Conservation (phyloP, 2,888 invertebrate species). For the Ethmia dodecea region DNA sequence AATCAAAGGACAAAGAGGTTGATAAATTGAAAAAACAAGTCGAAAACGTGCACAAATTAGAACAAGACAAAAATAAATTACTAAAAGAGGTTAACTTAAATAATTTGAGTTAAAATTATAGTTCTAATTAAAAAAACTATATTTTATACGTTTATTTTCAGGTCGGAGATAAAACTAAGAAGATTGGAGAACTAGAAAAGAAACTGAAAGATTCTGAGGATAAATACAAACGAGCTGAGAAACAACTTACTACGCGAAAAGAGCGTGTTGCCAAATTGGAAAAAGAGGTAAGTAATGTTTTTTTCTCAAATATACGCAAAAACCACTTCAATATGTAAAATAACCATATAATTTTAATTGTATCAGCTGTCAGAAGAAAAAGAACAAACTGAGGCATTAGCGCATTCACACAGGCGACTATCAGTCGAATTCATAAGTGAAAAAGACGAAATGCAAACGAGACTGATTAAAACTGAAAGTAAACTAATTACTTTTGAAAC, state of each 20-base stretch:
- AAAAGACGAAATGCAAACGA: slow-evolving; percentile 65
- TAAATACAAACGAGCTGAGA: slow-evolving; percentile 79
- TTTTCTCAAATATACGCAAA: slow-evolving; percentile 25
- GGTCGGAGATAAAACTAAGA: slow-evolving; percentile 80
- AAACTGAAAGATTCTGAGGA: slow-evolving; percentile 82
- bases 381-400: slow-evolving; percentile 54
- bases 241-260: slow-evolving; percentile 70
- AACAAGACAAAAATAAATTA: slow-evolving; percentile 77
- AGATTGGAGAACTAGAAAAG: slow-evolving; percentile 80
- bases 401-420: slow-evolving; percentile 53
- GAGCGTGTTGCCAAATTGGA: slow-evolving; percentile 78
- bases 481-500: slow-evolving; percentile 66
- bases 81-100: slow-evolving; percentile 71
- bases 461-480: slow-evolving; percentile 64
- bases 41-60: slow-evolving; percentile 61
- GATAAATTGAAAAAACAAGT: slow-evolving; percentile 79
- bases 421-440: slow-evolving; percentile 64
- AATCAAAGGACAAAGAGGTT: slow-evolving; percentile 79
- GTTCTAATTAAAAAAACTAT: neutral
- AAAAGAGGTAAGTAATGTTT: slow-evolving; percentile 68
- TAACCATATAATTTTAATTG: slow-evolving; percentile 28
- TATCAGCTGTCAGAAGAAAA: slow-evolving; percentile 70
- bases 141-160: neutral
- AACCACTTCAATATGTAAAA: slow-evolving; percentile 7
- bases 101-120: no score